Evolutionary conservation across 1,140 invertebrate species (phyloP), one percentile per base, ranked within the genome.

Genomic region (Phenacoccus solenopsis): DNA sequence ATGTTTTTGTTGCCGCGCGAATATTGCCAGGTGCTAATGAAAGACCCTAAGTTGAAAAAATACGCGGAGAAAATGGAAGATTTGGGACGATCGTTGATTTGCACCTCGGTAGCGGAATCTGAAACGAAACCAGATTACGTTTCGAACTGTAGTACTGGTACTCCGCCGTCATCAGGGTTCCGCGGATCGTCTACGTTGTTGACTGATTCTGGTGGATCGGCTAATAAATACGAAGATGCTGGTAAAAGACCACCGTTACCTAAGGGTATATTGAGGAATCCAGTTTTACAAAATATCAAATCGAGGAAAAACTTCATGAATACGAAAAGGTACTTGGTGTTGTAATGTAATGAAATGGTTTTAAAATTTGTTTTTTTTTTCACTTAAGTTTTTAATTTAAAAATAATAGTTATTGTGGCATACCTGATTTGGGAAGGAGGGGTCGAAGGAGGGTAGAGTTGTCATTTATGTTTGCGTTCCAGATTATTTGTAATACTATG

Each of bases 1-100:
- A 91, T 89, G 71, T 88, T 94, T 68, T 80, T 96, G 21, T 77
- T 96, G 49, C 93, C 93, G 0, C 80, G 82, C 68, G 91, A 96
- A 77, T 92, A 91, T 76, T 84, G 84, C 70, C 82, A 86, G 73
- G 77, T 90, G 61, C 76, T 92, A 69, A 83, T 88, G 69, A 88
- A 91, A 77, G 83, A 91, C 73, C 89, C 89, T 12, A 88, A 91
- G 81, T 75, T 89, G 28, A 83, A 85, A 38, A 81, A 83, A 73
- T 82, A 87, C 74, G 85, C 85, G 76, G 80, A 81, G 71, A 75
- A 81, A n/a, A 74, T 76, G 22, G 81, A 84, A 69, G 79, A 82
- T 25, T 77, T 77, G 73, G 83, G 84, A 75, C 82, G 82, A 71
- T 85, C 88, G 56, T 78, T 88, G 69, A 86, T 88, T 76, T 88